Evolutionary conservation across 2,113 vertebrate genomes (phyloP).

Genomic region (Numida meleagris): DNA sequence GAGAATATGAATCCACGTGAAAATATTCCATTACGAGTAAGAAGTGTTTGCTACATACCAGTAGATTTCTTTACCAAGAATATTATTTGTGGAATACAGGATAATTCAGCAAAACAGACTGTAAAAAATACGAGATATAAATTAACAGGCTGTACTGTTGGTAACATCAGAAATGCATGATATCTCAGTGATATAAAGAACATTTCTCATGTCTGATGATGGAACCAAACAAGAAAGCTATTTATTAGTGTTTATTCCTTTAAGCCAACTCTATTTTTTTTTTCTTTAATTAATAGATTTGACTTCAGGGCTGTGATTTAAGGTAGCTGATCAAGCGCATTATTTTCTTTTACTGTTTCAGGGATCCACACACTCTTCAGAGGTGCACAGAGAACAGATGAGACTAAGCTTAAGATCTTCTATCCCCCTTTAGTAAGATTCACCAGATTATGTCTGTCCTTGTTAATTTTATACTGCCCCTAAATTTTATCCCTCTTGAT

Average conservation of each 20-base stretch:
- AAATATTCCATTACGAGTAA: not conserved
- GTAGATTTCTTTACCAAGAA: not conserved
- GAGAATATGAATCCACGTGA: not conserved
- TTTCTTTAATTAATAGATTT: not conserved
- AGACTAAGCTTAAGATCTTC: not conserved
- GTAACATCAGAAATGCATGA: not conserved
- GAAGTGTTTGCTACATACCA: not conserved
- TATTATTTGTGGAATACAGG: not conserved
- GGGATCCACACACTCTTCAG: not conserved
- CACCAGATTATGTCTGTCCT: not conserved
- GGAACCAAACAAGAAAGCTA: not conserved
- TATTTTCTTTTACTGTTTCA: not conserved
- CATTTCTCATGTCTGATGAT: not conserved
- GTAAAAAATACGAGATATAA: not conserved
- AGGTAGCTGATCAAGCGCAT: not conserved
- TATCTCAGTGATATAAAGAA: not conserved
- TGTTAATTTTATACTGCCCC: not conserved
- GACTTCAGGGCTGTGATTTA: not conserved
- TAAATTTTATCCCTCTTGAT: not conserved
- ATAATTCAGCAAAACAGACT: not conserved
- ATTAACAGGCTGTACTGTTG: not conserved
- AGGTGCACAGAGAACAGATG: not conserved
- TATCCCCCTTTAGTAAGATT: not conserved
- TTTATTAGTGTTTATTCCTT: not conserved
- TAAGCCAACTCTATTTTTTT: not conserved